These are phyloP conservation scores for Plumapathes pennacea DNA, from an alignment of 92 coral and sea anemone genomes.

Conservation along the genomic window DNA sequence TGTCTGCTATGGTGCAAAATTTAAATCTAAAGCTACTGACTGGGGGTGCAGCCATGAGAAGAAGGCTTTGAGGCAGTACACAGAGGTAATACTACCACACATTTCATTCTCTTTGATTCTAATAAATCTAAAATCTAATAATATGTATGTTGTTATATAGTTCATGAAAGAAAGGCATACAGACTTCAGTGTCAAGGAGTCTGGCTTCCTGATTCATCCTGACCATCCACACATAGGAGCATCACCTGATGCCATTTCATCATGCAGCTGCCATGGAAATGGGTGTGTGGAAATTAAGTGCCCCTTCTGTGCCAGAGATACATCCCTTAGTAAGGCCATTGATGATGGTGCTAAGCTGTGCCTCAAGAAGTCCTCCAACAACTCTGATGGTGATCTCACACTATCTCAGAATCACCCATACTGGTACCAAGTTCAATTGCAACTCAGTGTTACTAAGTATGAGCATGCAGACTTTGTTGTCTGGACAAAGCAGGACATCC, in stretches of 20 bases:
- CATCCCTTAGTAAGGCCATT: conserved; percentile 6
- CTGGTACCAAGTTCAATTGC: conserved; percentile 57
- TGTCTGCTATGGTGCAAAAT: conserved; percentile 47
- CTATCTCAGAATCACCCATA: conserved; percentile 31
- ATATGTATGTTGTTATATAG: too few relatives aligned
- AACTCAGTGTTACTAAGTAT: conserved; percentile 13
- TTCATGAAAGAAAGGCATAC: conserved; percentile 41
- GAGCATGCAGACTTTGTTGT: conserved; percentile 56
- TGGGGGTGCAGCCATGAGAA: conserved; percentile 64
- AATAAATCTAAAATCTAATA: conserved; percentile 11
- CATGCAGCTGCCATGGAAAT: conserved; percentile 49
- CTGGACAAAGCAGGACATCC: conserved; percentile 39
- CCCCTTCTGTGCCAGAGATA: conserved; percentile 36
- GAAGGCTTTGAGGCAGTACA: conserved; percentile 34
- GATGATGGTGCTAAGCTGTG: neutral
- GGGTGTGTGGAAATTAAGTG: conserved; percentile 58
- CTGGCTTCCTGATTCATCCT: conserved; percentile 47
- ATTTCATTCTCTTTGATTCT: conserved; percentile 11
- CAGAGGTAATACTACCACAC: conserved; percentile 31
- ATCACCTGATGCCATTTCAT: conserved; percentile 47
- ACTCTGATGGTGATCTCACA: conserved; percentile 1
- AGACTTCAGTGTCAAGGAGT: conserved; percentile 32
- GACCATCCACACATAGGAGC: conserved; percentile 61
- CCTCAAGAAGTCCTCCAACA: neutral
- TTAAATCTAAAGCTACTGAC: conserved; percentile 22